Conservation (phyloP, 30 jellyfish, hydroid and myxozoan species). For the Hydra vulgaris region DNA sequence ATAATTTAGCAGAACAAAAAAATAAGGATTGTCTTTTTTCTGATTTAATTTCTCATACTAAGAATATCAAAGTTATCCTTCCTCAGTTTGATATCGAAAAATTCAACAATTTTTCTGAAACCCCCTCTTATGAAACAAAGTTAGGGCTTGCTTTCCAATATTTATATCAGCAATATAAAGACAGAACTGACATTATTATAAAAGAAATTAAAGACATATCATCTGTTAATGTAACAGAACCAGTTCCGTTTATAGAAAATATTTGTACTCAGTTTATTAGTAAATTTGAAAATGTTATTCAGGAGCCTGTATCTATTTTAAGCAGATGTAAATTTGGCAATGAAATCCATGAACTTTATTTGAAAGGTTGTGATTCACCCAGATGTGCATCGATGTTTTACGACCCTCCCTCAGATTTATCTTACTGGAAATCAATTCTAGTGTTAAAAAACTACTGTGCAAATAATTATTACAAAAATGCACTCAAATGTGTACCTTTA, state of each 20-base stretch:
- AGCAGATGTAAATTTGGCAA: background rate
- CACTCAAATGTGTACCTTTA: background rate
- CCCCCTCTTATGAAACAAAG: background rate
- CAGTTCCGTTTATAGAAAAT: background rate
- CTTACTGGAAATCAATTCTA: background rate
- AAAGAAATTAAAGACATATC: background rate
- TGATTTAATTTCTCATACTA: background rate
- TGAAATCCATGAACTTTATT: background rate
- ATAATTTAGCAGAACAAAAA: background rate
- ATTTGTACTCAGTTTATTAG: background rate
- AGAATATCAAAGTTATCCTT: background rate
- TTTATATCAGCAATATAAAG: background rate
- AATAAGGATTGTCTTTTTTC: background rate
- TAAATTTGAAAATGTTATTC: background rate
- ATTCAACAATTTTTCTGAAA: background rate
- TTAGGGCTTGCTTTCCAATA: background rate
- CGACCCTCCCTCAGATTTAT: background rate
- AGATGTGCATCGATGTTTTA: background rate
- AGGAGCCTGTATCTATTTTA: background rate
- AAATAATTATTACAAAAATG: background rate
- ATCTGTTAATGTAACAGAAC: background rate
- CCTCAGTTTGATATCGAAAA: background rate
- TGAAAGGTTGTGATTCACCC: background rate
- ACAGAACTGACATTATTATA: background rate
- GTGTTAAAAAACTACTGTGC: background rate